Evolutionary conservation across 1,140 invertebrate genomes (phyloP).

Genomic region (Cydia pomonella): DNA sequence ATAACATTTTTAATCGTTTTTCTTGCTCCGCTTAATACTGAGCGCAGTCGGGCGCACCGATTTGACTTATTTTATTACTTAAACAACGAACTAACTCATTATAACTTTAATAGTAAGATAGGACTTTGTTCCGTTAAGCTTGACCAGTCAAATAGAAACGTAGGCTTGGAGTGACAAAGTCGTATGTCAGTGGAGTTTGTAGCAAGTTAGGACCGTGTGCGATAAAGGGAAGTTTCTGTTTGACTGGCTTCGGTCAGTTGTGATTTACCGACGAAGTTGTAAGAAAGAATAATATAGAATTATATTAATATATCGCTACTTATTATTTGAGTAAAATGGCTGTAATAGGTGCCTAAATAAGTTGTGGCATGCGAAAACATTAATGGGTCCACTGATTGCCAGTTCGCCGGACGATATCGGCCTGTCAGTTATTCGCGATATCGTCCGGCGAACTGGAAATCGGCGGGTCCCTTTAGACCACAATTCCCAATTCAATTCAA

Average conservation of each 20-base stretch:
- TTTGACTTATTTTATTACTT: not conserved
- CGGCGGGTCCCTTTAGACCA: too few species aligned
- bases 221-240: not conserved
- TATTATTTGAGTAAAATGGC: too few species aligned
- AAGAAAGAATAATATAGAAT: slow-evolving; percentile 11
- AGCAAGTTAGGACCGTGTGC: not conserved
- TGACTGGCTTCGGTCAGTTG: slow-evolving; percentile 6
- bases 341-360: not conserved
- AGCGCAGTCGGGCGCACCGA: not conserved
- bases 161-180: slow-evolving; percentile 23
- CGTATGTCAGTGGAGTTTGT: not conserved
- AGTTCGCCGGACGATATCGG: too few species aligned
- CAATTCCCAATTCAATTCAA: too few species aligned
- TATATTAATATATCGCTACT: not conserved
- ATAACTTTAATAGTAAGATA: not conserved
- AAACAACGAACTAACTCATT: not conserved
- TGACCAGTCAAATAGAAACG: not conserved
- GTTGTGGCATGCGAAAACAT: too few species aligned
- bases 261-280: slow-evolving; percentile 3
- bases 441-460: too few species aligned
- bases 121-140: not conserved
- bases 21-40: slow-evolving; percentile 43
- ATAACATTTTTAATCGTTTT: slow-evolving; percentile 57
- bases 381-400: too few species aligned
- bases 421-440: too few species aligned